These are phyloP conservation scores for Nannospalax galili DNA, from an alignment of 2,113 vertebrate species.

Conservation along the genomic window DNA sequence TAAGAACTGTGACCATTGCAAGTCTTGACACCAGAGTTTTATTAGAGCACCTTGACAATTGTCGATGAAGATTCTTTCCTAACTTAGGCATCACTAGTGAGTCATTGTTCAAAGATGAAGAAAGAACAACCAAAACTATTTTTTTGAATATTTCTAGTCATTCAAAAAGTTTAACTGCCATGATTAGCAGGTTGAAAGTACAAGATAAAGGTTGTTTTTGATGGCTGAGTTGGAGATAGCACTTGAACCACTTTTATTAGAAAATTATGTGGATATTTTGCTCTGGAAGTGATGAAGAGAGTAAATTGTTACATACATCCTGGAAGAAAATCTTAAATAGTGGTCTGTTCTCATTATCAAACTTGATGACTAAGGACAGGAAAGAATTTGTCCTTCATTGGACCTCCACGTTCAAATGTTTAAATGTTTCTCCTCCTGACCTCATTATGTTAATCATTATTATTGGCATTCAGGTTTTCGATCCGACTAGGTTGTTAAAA, in stretches of 20 bases:
- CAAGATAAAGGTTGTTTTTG: not conserved
- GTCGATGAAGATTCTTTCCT: not conserved
- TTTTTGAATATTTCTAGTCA: not conserved
- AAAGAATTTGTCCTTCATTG: not conserved
- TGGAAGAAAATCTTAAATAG: not conserved
- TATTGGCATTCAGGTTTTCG: not conserved
- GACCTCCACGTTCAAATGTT: constrained; percentile 35
- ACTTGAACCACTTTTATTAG: not conserved
- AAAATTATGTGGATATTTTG: constrained; percentile 4
- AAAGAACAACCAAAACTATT: not conserved
- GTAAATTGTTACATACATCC: not conserved
- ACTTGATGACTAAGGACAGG: not conserved
- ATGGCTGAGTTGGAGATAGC: not conserved
- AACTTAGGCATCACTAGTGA: not conserved
- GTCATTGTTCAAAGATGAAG: not conserved
- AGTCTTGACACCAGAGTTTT: not conserved
- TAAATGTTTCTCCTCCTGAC: not conserved
- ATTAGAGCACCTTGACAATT: not conserved
- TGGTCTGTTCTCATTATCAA: not conserved
- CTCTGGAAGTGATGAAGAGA: not conserved
- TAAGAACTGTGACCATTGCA: not conserved
- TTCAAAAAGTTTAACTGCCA: not conserved
- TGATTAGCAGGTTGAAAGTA: not conserved
- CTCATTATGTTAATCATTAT: not conserved
- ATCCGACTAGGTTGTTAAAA: not conserved